phyloP scores from a whole-genome alignment of 2,888 invertebrate species.

The Chironomus tentans region DNA sequence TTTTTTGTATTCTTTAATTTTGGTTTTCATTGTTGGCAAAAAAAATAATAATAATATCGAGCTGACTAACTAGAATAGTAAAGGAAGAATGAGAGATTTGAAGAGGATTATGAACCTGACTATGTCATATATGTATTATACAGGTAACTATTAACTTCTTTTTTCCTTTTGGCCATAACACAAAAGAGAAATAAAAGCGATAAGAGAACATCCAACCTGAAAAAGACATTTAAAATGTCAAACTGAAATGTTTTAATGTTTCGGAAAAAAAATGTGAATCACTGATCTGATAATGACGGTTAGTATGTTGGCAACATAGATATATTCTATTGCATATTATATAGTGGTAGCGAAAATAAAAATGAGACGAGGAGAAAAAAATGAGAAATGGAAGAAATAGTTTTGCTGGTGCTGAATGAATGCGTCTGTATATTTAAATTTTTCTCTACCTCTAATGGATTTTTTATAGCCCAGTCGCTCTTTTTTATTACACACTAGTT shows the following conservation, averaged over 20 bases:
- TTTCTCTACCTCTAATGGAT: constrained; percentile 14
- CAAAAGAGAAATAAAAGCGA: background rate
- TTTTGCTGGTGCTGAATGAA: background rate
- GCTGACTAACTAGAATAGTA: background rate
- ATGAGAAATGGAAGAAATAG: no score
- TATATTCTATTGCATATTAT: background rate
- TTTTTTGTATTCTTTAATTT: no score
- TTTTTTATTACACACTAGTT: constrained; percentile 9
- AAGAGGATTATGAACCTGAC: constrained; percentile 3
- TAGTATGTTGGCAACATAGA: background rate
- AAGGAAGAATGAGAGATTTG: background rate
- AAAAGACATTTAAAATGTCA: background rate
- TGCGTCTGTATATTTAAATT: constrained; percentile 20
- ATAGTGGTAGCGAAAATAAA: background rate
- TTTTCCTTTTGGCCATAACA: background rate
- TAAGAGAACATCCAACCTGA: background rate
- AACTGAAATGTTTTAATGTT: no score
- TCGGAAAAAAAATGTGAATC: background rate
- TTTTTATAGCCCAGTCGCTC: constrained; percentile 21
- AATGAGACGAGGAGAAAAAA: no score
- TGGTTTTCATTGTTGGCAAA: background rate
- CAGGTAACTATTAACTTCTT: no score
- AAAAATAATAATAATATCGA: background rate
- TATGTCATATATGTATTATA: background rate
- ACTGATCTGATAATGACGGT: background rate